Evolutionary conservation across 2,888 invertebrate species (phyloP).

Genomic region (Alloplasta piceator): DNA sequence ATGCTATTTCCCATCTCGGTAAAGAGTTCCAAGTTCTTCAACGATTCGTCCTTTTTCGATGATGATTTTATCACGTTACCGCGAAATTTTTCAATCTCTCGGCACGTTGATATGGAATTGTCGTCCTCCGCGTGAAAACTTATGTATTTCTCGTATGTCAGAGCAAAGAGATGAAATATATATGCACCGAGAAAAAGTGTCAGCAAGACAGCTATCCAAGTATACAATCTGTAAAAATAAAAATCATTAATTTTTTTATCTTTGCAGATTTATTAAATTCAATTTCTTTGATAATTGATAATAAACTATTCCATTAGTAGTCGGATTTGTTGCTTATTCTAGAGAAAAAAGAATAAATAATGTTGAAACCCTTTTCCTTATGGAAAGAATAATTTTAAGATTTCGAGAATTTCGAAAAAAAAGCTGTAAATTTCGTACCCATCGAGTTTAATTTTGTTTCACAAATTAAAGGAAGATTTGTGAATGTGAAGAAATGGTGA

Average conservation of each 20-base stretch:
- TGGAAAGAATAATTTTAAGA: too few species aligned
- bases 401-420: too few species aligned
- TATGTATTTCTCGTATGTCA: constrained; percentile 84
- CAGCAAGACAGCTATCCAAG: constrained; percentile 90
- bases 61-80: constrained; percentile 4
- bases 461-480: too few species aligned
- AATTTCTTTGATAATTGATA: too few species aligned
- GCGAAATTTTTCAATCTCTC: constrained; percentile 39
- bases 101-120: constrained; percentile 41
- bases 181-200: constrained; percentile 88
- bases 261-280: too few species aligned
- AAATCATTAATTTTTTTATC: constrained; percentile 52
- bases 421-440: too few species aligned
- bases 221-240: constrained; percentile 85
- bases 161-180: constrained; percentile 88
- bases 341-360: not conserved
- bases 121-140: constrained; percentile 50
- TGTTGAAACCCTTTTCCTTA: too few species aligned
- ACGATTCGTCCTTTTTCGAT: constrained; percentile 7
- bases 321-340: too few species aligned
- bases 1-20: constrained; percentile 89
- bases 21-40: constrained; percentile 88
- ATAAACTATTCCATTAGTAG: too few species aligned
- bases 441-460: too few species aligned
- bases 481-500: too few species aligned